These are phyloP conservation scores for Notodonta ziczac DNA, from an alignment of 2,888 invertebrate genomes.

Conservation along the genomic window DNA sequence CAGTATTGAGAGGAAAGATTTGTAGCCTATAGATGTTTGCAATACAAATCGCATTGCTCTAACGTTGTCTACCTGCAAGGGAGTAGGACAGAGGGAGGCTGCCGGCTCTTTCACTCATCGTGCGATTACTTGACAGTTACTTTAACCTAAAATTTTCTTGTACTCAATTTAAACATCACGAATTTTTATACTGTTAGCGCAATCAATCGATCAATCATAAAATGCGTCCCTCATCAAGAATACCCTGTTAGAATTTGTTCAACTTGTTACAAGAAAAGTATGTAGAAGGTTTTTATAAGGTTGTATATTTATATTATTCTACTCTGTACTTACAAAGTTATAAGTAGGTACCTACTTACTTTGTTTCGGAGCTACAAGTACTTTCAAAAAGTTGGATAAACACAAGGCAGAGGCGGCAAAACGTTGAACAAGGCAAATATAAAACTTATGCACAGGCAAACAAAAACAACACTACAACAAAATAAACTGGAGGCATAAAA, in stretches of 20 bases:
- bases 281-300: neutral
- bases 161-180: neutral
- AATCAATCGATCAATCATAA: slow-evolving; percentile 4
- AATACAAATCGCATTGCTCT: no score
- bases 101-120: no score
- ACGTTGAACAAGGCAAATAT: neutral
- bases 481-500: no score
- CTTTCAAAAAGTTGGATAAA: slow-evolving; percentile 14
- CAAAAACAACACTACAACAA: no score
- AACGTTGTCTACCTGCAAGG: no score
- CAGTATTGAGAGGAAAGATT: no score
- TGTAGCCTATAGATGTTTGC: no score
- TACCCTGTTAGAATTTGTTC: neutral
- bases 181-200: neutral
- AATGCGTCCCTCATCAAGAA: neutral
- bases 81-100: no score
- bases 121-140: neutral
- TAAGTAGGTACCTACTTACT: slow-evolving; percentile 15
- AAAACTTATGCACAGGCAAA: no score
- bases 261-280: slow-evolving; percentile 1
- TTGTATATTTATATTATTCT: neutral
- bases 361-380: slow-evolving; percentile 13
- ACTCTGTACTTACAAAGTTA: slow-evolving; percentile 24
- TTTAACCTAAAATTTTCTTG: neutral
- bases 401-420: neutral